These are phyloP conservation scores for Sphaerophoria rueppellii DNA, from an alignment of 2,888 invertebrate genomes.

Conservation along the genomic window DNA sequence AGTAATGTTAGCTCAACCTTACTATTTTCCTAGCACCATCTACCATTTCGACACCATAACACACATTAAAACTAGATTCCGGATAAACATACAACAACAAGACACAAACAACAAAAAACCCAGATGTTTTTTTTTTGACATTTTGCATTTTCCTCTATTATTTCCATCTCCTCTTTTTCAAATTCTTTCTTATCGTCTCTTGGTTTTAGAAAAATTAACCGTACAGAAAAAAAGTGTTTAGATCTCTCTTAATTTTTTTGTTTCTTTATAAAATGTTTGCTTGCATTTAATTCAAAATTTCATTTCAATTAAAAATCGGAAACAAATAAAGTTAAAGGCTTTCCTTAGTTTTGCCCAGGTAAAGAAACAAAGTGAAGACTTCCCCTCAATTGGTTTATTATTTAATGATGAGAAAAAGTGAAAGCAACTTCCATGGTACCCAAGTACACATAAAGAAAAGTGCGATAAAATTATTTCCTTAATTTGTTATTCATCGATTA, in stretches of 20 bases:
- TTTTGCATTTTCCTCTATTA: slow-evolving; percentile 16
- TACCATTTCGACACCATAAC: not conserved
- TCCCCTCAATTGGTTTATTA: not conserved
- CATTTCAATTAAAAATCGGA: slow-evolving; percentile 26
- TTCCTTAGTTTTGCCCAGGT: slow-evolving; percentile 44
- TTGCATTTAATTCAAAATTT: slow-evolving; percentile 37
- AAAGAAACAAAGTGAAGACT: not conserved
- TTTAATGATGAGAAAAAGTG: slow-evolving; percentile 3
- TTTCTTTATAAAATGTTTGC: slow-evolving; percentile 24
- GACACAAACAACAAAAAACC: not conserved
- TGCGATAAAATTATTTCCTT: not conserved
- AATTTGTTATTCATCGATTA: slow-evolving; percentile 42
- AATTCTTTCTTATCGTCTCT: not conserved
- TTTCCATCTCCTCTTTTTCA: slow-evolving; percentile 10
- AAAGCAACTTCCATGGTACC: slow-evolving; percentile 7
- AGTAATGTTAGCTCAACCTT: no score
- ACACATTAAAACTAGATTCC: slow-evolving; percentile 6
- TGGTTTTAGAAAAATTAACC: slow-evolving; percentile 37
- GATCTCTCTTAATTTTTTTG: slow-evolving; percentile 36
- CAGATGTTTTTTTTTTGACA: slow-evolving; percentile 71
- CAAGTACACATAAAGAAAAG: not conserved
- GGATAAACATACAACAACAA: slow-evolving; percentile 25
- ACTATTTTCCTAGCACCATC: not conserved
- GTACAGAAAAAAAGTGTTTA: not conserved
- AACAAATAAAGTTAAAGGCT: slow-evolving; percentile 23